These are phyloP conservation scores for Anorthoa munda DNA, from an alignment of 2,888 invertebrate genomes.

Conservation along the genomic window DNA sequence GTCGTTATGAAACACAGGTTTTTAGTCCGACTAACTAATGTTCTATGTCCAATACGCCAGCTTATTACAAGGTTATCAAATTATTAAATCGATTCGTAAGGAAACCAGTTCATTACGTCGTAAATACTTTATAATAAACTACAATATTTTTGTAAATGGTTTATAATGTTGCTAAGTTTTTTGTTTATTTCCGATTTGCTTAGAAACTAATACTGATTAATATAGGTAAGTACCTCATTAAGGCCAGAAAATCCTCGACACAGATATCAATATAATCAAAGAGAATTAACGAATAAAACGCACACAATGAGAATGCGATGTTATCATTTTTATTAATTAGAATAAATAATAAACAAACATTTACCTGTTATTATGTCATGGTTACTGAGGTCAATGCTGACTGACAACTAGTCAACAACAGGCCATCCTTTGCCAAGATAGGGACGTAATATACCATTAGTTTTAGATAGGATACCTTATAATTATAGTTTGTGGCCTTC, in stretches of 20 bases:
- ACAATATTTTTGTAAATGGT: constrained; percentile 15
- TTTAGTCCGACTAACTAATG: constrained; percentile 13
- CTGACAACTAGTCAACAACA: background rate
- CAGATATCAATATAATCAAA: constrained; percentile 20
- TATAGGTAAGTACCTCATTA: background rate
- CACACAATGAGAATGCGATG: constrained; percentile 31
- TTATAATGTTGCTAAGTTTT: background rate
- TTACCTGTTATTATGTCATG: constrained; percentile 14
- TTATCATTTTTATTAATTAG: constrained; percentile 11
- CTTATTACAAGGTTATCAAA: constrained; percentile 38
- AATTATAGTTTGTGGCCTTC: constrained; percentile 10
- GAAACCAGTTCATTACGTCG: constrained; percentile 25
- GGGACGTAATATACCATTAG: constrained; percentile 6
- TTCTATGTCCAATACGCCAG: constrained; percentile 6
- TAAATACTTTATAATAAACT: background rate
- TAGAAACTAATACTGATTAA: background rate
- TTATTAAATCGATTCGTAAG: constrained; percentile 28
- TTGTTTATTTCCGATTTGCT: background rate
- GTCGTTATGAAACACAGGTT: constrained; percentile 2
- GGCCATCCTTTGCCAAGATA: constrained; percentile 2
- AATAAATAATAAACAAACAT: constrained; percentile 13
- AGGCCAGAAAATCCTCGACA: constrained; percentile 14
- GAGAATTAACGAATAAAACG: constrained; percentile 10
- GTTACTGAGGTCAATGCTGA: constrained; percentile 12
- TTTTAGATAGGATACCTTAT: background rate